Percentiles rank a stretch among this genome's conserved stretches.
These are phyloP conservation scores for Gouania willdenowi DNA, from an alignment of 2,797 vertebrate genomes.

Conservation along the genomic window DNA sequence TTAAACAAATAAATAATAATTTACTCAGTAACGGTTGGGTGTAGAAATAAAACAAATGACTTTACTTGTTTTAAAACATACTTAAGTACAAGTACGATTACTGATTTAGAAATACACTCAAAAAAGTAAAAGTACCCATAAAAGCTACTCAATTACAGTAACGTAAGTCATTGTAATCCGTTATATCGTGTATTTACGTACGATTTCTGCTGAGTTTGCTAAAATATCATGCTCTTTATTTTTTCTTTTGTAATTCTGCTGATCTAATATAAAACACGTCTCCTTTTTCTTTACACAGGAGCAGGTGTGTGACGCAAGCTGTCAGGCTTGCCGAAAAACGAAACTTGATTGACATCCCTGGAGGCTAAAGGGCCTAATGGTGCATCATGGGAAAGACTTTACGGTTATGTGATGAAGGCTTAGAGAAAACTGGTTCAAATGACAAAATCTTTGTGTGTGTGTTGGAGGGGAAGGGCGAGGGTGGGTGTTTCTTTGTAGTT, in stretches of 20 bases:
- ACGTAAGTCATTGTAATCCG: too few species aligned
- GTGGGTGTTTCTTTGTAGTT: too few species aligned
- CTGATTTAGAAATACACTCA: too few species aligned
- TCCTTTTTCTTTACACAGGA: conserved; percentile 16
- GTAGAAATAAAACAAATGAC: too few species aligned
- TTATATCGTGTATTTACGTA: neutral
- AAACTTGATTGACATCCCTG: conserved; percentile 46
- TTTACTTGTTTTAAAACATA: too few species aligned
- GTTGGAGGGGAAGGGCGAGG: neutral
- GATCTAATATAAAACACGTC: too few species aligned
- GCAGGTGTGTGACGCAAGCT: conserved; percentile 52
- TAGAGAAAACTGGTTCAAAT: conserved; percentile 24
- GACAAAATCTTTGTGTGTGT: conserved; percentile 5
- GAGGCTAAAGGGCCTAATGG: conserved; percentile 29
- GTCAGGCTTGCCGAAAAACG: conserved; percentile 41
- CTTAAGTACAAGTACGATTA: too few species aligned
- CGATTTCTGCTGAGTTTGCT: conserved; percentile 25
- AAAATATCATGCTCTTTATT: conserved; percentile 25
- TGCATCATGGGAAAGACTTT: conserved; percentile 50
- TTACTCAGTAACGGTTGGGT: too few species aligned
- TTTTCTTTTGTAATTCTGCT: too few species aligned
- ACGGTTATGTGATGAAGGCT: conserved; percentile 34
- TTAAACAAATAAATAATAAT: too few species aligned
- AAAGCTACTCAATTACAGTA: too few species aligned
- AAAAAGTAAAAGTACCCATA: too few species aligned